Conservation (phyloP, 1,140 invertebrate genomes). For the Sitophilus oryzae region DNA sequence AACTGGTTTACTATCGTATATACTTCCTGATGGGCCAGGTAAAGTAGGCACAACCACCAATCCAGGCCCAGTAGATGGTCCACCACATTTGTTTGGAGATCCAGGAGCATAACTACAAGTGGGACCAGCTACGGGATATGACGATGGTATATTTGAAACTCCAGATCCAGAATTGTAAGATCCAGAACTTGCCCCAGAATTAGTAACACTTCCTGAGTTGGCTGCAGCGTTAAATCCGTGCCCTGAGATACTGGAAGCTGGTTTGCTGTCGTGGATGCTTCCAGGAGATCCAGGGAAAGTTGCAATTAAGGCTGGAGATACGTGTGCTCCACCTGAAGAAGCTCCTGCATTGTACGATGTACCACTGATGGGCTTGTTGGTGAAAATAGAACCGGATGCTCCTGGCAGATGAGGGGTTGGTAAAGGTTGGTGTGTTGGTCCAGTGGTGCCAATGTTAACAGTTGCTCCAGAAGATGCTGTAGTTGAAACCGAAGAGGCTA, state of each 20-base stretch:
- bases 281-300: slow-evolving; percentile 24
- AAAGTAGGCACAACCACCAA: neutral
- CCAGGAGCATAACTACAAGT: neutral
- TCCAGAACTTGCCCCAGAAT: neutral
- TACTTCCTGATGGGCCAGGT: slow-evolving; percentile 19
- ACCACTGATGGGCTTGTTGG: slow-evolving; percentile 15
- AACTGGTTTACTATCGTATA: slow-evolving; percentile 19
- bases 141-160: neutral
- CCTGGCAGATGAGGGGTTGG: slow-evolving; percentile 10
- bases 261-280: slow-evolving; percentile 24
- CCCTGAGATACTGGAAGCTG: slow-evolving; percentile 1
- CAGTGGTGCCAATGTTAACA: neutral
- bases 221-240: neutral
- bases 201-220: neutral
- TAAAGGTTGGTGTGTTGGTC: neutral
- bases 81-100: neutral
- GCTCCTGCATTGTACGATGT: neutral
- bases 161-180: neutral
- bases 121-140: neutral
- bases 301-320: slow-evolving; percentile 11
- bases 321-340: slow-evolving; percentile 5
- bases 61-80: neutral
- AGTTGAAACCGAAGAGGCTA: slow-evolving; percentile 8
- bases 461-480: slow-evolving; percentile 6
- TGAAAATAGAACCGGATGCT: slow-evolving; percentile 18